A percentile compares a stretch with the other conserved stretches of the same genome.
Evolutionary conservation across 1,140 invertebrate species (phyloP).

Genomic region (Dinothrombium tinctorium): DNA sequence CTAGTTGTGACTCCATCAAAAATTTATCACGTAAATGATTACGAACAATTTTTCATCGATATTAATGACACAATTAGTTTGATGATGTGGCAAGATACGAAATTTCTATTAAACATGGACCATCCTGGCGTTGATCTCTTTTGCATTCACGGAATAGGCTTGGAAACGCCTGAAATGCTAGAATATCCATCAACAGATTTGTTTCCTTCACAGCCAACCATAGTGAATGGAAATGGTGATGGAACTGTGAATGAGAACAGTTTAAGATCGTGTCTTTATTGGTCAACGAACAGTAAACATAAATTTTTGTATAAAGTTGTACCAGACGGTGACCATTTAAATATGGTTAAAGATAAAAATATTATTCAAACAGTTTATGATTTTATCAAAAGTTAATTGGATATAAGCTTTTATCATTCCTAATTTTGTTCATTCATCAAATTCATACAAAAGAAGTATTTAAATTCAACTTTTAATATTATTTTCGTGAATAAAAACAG

Average conservation of each 20-base stretch:
- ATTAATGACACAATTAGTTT: slow-evolving; percentile 56
- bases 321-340: too few species aligned
- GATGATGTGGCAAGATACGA: slow-evolving; percentile 66
- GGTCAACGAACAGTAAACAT: too few species aligned
- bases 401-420: too few species aligned
- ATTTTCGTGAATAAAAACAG: too few species aligned
- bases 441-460: too few species aligned
- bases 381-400: too few species aligned
- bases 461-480: too few species aligned
- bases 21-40: slow-evolving; percentile 65
- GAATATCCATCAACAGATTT: slow-evolving; percentile 19
- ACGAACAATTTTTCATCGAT: slow-evolving; percentile 57
- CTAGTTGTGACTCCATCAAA: slow-evolving; percentile 43
- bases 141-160: slow-evolving; percentile 55
- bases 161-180: slow-evolving; percentile 50
- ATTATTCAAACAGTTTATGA: too few species aligned
- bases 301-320: too few species aligned
- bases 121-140: slow-evolving; percentile 70
- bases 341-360: too few species aligned
- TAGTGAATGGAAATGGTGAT: slow-evolving; percentile 3
- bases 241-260: not conserved
- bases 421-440: too few species aligned
- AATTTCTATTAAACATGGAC: slow-evolving; percentile 40
- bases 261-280: slow-evolving; percentile 22
- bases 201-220: not conserved